phyloP scores from a whole-genome alignment of 1,140 invertebrate genomes.

The Zaprionus inermis region DNA sequence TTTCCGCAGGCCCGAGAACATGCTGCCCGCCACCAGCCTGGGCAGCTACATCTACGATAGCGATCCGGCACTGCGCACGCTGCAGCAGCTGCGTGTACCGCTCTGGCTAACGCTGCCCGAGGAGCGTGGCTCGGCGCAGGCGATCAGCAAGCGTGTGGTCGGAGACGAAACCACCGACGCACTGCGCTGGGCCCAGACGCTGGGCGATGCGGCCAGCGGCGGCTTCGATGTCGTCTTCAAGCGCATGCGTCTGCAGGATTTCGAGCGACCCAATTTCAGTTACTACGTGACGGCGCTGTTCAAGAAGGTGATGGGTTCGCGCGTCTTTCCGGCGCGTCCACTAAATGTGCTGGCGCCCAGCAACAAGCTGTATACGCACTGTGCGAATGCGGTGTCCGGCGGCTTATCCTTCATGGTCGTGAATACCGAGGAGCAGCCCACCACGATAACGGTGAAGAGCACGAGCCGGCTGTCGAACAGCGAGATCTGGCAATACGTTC shows the following conservation, averaged over 20 bases:
- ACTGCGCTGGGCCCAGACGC: constrained; percentile 76
- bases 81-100: constrained; percentile 66
- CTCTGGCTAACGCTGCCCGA: constrained; percentile 75
- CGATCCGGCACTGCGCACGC: constrained; percentile 64
- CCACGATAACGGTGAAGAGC: constrained; percentile 65
- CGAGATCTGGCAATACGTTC: constrained; percentile 75
- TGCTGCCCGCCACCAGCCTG: constrained; percentile 60
- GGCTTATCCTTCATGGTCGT: constrained; percentile 80
- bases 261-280: constrained; percentile 65
- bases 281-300: constrained; percentile 74
- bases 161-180: constrained; percentile 68
- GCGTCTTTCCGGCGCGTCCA: constrained; percentile 73
- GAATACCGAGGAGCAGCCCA: constrained; percentile 68
- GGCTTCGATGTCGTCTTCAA: constrained; percentile 80
- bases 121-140: constrained; percentile 36
- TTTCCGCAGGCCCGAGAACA: constrained; percentile 52
- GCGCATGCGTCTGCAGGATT: constrained; percentile 61
- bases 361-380: constrained; percentile 79
- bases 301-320: constrained; percentile 80
- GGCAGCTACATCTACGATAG: constrained; percentile 70
- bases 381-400: constrained; percentile 73
- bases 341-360: constrained; percentile 60
- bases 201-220: constrained; percentile 78
- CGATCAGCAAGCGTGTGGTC: constrained; percentile 43
- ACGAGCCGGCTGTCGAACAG: constrained; percentile 56